These are phyloP conservation scores for Macrobrachium nipponense DNA, from an alignment of 1,140 invertebrate genomes.

Conservation along the genomic window DNA sequence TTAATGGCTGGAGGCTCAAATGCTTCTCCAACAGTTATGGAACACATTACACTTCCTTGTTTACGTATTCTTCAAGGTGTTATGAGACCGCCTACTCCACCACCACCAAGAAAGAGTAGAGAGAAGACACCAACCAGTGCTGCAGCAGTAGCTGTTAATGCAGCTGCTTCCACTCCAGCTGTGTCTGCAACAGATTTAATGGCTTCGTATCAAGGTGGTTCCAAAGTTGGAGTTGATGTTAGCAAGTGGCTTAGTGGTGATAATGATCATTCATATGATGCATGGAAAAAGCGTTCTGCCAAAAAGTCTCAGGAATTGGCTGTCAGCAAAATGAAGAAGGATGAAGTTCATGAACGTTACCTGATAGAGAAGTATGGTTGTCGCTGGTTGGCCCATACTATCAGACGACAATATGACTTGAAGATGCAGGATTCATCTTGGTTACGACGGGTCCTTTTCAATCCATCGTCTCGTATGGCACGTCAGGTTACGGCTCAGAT, in stretches of 20 bases:
- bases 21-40: conserved; percentile 80
- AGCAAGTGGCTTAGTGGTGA: conserved; percentile 80
- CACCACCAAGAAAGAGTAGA: conserved; percentile 55
- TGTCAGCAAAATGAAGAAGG: conserved; percentile 62
- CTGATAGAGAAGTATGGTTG: conserved; percentile 83
- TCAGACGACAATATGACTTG: conserved; percentile 66
- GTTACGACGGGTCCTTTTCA: conserved; percentile 91
- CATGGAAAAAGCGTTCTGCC: conserved; percentile 74
- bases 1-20: conserved; percentile 78
- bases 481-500: conserved; percentile 90
- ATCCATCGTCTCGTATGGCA: conserved; percentile 87
- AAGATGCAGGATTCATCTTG: conserved; percentile 79
- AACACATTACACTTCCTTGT: conserved; percentile 84
- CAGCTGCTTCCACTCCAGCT: conserved; percentile 16
- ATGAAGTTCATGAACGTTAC: conserved; percentile 74
- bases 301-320: conserved; percentile 68
- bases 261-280: conserved; percentile 77
- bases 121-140: conserved; percentile 54
- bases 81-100: conserved; percentile 75
- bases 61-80: conserved; percentile 84
- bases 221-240: conserved; percentile 60
- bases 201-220: conserved; percentile 51
- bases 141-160: neutral
- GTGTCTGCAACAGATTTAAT: conserved; percentile 36
- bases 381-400: conserved; percentile 70